Conservation (phyloP, 2,797 vertebrate genomes). For the Onychomys leucogaster region DNA sequence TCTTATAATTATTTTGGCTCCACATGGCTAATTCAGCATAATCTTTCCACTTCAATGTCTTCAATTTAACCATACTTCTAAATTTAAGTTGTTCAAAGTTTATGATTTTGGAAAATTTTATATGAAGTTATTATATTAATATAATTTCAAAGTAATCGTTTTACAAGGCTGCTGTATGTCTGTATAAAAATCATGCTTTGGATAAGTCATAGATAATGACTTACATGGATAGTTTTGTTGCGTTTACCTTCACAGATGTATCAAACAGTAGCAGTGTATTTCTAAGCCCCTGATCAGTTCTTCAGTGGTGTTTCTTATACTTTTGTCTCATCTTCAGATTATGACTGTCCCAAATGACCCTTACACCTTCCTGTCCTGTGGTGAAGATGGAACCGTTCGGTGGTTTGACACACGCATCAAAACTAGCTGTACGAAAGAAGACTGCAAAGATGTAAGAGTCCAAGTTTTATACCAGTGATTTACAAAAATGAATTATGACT, state of each 20-base stretch:
- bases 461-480: constrained; percentile 77
- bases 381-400: constrained; percentile 97
- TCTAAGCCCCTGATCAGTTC: background rate
- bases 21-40: background rate
- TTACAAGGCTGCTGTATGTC: background rate
- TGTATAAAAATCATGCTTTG: background rate
- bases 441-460: constrained; percentile 98
- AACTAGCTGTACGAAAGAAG: constrained; percentile 98
- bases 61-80: background rate
- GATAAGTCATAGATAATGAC: background rate
- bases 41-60: background rate
- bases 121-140: constrained; percentile 14
- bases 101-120: constrained; percentile 10
- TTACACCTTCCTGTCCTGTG: constrained; percentile 98
- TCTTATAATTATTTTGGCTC: background rate
- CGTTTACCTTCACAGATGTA: background rate
- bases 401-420: constrained; percentile 99
- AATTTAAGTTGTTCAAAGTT: constrained; percentile 11
- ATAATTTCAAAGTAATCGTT: constrained; percentile 19
- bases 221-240: background rate
- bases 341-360: constrained; percentile 99
- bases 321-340: constrained; percentile 88
- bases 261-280: background rate
- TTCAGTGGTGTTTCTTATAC: background rate
- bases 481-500: constrained; percentile 24